A percentile compares a stretch with the other conserved stretches of the same genome.
These are phyloP conservation scores for Thelaira solivaga DNA, from an alignment of 2,888 invertebrate genomes.

Conservation along the genomic window DNA sequence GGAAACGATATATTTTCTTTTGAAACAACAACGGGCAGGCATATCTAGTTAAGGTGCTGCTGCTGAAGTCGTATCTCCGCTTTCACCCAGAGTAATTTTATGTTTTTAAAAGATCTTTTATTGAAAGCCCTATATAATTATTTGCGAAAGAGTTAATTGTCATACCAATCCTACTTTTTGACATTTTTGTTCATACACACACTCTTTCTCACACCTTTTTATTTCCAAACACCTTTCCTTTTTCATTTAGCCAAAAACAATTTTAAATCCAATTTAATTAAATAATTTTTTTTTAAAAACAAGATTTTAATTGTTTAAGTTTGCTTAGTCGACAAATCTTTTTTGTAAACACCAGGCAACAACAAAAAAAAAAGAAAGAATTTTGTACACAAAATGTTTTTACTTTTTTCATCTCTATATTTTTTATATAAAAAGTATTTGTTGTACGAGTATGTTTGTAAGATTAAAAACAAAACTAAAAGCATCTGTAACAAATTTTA, in stretches of 20 bases:
- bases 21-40: no score
- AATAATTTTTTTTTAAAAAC: constrained; percentile 30
- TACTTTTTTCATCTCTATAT: not conserved
- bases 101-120: no score
- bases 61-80: no score
- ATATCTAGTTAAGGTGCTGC: no score
- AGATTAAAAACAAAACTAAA: not conserved
- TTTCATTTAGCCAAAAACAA: constrained; percentile 1
- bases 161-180: no score
- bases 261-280: constrained; percentile 49
- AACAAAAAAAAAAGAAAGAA: not conserved
- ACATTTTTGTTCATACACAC: no score
- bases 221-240: not conserved
- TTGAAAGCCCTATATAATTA: no score
- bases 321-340: constrained; percentile 13
- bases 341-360: not conserved
- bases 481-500: constrained; percentile 1
- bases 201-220: no score
- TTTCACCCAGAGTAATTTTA: no score
- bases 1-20: no score
- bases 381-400: not conserved
- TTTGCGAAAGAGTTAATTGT: no score
- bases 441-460: not conserved
- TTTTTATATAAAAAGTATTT: not conserved
- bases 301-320: constrained; percentile 45